phyloP scores from a whole-genome alignment of 2,113 vertebrate genomes.

The Grallaria varia region DNA sequence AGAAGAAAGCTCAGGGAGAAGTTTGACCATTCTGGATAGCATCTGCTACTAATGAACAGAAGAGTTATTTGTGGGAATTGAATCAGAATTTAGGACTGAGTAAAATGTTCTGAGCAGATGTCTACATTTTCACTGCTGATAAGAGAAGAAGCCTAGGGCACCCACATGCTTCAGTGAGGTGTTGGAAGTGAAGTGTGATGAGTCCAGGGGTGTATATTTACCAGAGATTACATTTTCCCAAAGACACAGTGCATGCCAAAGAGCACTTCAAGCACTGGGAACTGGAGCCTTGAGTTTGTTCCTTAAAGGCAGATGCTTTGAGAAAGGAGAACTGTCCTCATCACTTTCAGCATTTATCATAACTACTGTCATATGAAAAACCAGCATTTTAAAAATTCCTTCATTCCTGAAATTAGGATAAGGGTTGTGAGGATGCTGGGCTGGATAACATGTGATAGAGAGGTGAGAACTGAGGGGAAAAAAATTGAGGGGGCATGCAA shows the following conservation, averaged over 20 bases:
- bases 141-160: not conserved
- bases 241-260: not conserved
- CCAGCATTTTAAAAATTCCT: accelerated
- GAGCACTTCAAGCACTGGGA: not conserved
- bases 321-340: not conserved
- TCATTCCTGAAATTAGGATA: not conserved
- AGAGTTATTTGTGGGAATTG: not conserved
- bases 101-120: not conserved
- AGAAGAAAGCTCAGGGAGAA: not conserved
- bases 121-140: not conserved
- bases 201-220: accelerated
- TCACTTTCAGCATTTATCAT: not conserved
- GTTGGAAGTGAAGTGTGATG: not conserved
- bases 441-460: not conserved
- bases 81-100: not conserved
- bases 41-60: not conserved
- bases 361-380: not conserved
- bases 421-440: not conserved
- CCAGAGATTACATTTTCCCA: not conserved
- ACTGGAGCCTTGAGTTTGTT: not conserved
- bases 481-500: not conserved
- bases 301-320: not conserved
- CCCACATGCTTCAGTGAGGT: not conserved
- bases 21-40: not conserved
- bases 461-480: not conserved